Evolutionary conservation across 2,888 invertebrate species (phyloP).

Genomic region (Limenitis camilla): DNA sequence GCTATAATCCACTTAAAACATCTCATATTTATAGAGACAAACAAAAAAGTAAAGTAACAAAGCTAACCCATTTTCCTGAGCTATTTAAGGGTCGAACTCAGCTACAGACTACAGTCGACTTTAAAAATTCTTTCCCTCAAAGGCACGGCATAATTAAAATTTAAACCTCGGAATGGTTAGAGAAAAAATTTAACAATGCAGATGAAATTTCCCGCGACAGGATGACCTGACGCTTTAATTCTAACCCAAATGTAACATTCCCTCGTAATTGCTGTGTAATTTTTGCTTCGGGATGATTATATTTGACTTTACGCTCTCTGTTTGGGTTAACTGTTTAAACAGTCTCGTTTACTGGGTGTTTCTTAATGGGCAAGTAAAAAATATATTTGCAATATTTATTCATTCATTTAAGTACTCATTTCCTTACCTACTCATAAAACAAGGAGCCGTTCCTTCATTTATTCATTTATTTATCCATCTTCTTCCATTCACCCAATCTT

Average conservation of each 20-base stretch:
- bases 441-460: too few species aligned
- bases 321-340: not conserved
- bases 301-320: slow-evolving; percentile 2
- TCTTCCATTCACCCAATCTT: too few species aligned
- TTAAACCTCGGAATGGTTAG: slow-evolving; percentile 29
- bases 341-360: too few species aligned
- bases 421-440: too few species aligned
- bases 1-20: not conserved
- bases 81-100: slow-evolving; percentile 27
- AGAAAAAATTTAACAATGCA: slow-evolving; percentile 17
- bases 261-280: slow-evolving; percentile 57
- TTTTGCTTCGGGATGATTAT: slow-evolving; percentile 29
- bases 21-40: not conserved
- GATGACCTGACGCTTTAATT: slow-evolving; percentile 48
- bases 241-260: slow-evolving; percentile 49
- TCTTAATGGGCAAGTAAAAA: too few species aligned
- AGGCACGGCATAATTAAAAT: slow-evolving; percentile 46
- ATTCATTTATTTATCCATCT: too few species aligned
- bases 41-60: slow-evolving; percentile 15
- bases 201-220: slow-evolving; percentile 24
- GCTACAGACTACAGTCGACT: slow-evolving; percentile 21
- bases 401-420: too few species aligned
- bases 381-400: too few species aligned
- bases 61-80: slow-evolving; percentile 22
- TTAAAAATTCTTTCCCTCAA: slow-evolving; percentile 38